Base-by-base conservation (phyloP, 2,113 vertebrate genomes). In the Paramisgurnus dabryanus region DNA sequence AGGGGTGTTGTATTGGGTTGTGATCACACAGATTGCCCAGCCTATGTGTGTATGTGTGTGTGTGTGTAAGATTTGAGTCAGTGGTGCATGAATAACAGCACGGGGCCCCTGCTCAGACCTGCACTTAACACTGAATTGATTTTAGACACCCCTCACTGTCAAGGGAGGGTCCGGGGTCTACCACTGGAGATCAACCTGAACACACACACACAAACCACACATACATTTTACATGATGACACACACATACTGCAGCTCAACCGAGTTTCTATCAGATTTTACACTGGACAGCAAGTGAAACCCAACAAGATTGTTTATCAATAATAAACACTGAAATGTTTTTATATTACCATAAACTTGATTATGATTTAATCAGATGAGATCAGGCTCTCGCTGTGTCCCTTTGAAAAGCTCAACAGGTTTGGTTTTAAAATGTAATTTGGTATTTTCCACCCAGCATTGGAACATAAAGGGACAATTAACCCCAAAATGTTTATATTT, bases 91-190 rank as follows among this genome's bases (percentile, higher is more conserved):
- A 86, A 76, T 92, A 92, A 92, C 87, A 80, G 50, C 50, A 18
- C 22, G 67, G 80, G 49, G 69, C 89, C 90, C 77, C 78, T 73
- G 53, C 87, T 89, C 89, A 87, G 87, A 64, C 91, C 90, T 92
- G 92, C 92, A 93, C 92, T 93, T 93, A 93, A 92, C 91, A 90
- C 91, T 85, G 91, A 88, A 93, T 93, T 93, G 92, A 93, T 93
- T 93, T 92, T 86, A 91, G 88, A 92, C 86, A 91, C 80, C 86
- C 64, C 80, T 86, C 76, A 81, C 87, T 87, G 84, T 89, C 90
- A 87, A 89, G 83, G 83, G 90, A 87, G 89, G 84, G 85, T 84
- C 82, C 81, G 69, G 86, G 45, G 61, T 72, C 15, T 63, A 63
- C 75, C 50, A 9, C 58, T 58, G 82, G 81, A 65, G 85, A 70